Evolutionary conservation across 2,797 vertebrate species (phyloP).

Genomic region (Holocentrus rufus): DNA sequence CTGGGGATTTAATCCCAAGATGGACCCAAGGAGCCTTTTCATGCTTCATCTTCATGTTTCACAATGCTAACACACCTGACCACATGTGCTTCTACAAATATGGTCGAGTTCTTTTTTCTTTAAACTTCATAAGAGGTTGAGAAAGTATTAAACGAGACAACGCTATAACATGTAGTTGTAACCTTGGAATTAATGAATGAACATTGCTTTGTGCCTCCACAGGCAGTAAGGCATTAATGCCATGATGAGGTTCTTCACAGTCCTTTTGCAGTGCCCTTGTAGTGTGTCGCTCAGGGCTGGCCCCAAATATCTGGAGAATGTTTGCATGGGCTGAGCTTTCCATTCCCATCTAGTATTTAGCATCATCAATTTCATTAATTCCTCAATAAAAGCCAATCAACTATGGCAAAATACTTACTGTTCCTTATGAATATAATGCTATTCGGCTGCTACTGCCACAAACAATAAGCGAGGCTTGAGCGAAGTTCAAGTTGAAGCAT

Average conservation of each 20-base stretch:
- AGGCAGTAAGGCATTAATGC: slow-evolving; percentile 68
- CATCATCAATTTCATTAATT: background rate
- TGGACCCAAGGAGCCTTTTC: slow-evolving; percentile 33
- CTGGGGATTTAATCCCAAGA: slow-evolving; percentile 26
- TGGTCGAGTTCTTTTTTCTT: background rate
- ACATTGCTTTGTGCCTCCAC: slow-evolving; percentile 63
- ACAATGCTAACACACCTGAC: slow-evolving; percentile 24
- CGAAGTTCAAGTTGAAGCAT: slow-evolving; percentile 32
- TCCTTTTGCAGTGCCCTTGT: slow-evolving; percentile 43
- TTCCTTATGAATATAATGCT: background rate
- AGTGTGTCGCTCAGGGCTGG: slow-evolving; percentile 46
- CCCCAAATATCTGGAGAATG: slow-evolving; percentile 23
- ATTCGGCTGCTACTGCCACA: slow-evolving; percentile 30
- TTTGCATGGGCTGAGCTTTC: slow-evolving; percentile 18
- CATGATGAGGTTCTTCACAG: slow-evolving; percentile 59
- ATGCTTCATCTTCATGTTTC: slow-evolving; percentile 33
- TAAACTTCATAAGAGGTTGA: slow-evolving; percentile 17
- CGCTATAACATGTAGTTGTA: slow-evolving; percentile 20
- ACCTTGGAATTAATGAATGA: slow-evolving; percentile 49
- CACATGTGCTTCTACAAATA: slow-evolving; percentile 28
- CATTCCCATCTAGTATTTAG: slow-evolving; percentile 34
- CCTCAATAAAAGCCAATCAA: slow-evolving; percentile 36
- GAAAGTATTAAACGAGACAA: slow-evolving; percentile 22
- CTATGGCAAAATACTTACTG: slow-evolving; percentile 34
- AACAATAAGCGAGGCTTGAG: background rate